phyloP scores from a whole-genome alignment of 2,797 vertebrate species.

The Geotrypetes seraphini region DNA sequence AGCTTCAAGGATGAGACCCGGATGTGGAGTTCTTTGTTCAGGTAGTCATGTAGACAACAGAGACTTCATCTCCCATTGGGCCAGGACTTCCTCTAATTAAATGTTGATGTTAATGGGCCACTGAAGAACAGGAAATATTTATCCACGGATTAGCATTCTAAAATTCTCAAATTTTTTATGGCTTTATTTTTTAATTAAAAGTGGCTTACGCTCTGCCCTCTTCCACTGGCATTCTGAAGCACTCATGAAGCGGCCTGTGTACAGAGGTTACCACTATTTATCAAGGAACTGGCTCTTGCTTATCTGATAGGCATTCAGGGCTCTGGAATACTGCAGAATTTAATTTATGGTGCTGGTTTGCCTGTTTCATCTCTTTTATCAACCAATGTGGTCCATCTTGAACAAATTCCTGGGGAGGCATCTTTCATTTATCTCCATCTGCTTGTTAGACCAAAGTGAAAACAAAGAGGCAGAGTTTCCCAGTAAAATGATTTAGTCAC shows the following conservation, averaged over 20 bases:
- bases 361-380: constrained; percentile 31
- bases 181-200: constrained; percentile 29
- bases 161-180: constrained; percentile 35
- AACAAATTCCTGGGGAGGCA: constrained; percentile 37
- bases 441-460: constrained; percentile 13
- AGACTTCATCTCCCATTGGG: constrained; percentile 41
- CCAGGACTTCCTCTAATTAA: constrained; percentile 41
- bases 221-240: no score
- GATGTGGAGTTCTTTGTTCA: constrained; percentile 16
- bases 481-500: no score
- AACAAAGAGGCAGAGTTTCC: background rate
- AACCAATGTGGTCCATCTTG: constrained; percentile 54
- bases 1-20: no score
- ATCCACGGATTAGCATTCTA: constrained; percentile 34
- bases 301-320: background rate
- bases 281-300: constrained; percentile 4
- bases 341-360: constrained; percentile 6
- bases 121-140: constrained; percentile 38
- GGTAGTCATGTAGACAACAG: constrained; percentile 30
- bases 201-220: no score
- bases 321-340: constrained; percentile 1
- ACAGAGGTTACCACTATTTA: constrained; percentile 1
- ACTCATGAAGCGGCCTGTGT: no score
- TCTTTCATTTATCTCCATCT: constrained; percentile 24
- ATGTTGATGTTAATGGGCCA: no score